Evolutionary conservation across 2,113 vertebrate species (phyloP).

Genomic region (Ptychochromis oligacanthus): DNA sequence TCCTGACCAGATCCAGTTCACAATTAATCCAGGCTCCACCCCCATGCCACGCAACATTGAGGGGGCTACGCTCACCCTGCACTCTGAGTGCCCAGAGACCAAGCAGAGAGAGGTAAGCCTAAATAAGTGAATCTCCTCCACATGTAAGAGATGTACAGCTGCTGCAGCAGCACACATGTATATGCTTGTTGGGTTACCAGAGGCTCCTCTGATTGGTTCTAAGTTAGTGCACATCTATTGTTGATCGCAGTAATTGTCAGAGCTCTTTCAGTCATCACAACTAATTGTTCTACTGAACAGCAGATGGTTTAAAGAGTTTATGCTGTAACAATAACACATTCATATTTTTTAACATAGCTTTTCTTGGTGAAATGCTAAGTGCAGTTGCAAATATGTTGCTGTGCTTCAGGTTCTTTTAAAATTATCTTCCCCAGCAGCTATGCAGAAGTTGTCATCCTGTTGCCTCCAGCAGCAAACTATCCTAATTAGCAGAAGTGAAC

Average conservation of each 20-base stretch:
- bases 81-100: slow-evolving; percentile 98
- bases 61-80: slow-evolving; percentile 95
- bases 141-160: not conserved
- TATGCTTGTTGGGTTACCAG: not conserved
- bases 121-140: not conserved
- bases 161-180: not conserved
- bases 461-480: not conserved
- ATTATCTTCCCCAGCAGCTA: not conserved
- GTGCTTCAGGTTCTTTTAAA: not conserved
- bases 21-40: slow-evolving; percentile 97
- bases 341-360: not conserved
- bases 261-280: not conserved
- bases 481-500: not conserved
- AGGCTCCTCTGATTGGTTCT: not conserved
- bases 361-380: rapidly evolving
- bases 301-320: not conserved
- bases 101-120: slow-evolving; percentile 91
- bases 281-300: not conserved
- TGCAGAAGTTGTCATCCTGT: not conserved
- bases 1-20: slow-evolving; percentile 96
- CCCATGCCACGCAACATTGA: slow-evolving; percentile 99
- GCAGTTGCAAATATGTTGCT: not conserved
- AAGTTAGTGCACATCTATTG: not conserved
- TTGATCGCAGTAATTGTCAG: not conserved
- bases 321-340: not conserved